Evolutionary conservation across 1,140 invertebrate genomes (phyloP), one percentile per base, ranked within the genome.

Genomic region (Lethrus apterus): DNA sequence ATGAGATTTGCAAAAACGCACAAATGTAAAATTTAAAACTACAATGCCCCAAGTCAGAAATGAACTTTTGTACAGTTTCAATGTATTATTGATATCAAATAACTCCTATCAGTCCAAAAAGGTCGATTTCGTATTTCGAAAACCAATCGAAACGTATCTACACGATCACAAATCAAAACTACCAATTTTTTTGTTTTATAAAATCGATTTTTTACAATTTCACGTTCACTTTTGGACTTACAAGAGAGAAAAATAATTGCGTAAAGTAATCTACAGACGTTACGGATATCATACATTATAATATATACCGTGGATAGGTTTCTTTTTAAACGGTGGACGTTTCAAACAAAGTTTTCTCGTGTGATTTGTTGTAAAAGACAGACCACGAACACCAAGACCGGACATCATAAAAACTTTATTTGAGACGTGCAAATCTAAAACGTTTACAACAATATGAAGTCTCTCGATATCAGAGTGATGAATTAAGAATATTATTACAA

Each of bases 271-370:
- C 44, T 52, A 52, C 54, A 56, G 54, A 56, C 51, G 54, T 53
- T 56, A 56, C 51, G 44, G 47, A 48, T 48, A 53, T 56, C n/a
- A n/a, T 52, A 56, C 47, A 52, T 52, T 52, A 55, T 44, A 55
- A 55, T 55, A 51, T 55, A 51, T 46, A 48, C 47, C 36, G 40
- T 47, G 40, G 34, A 38, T 21, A 38, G 19, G 35, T 11, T 14
- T 14, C 24, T 38, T n/a, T 30, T 44, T 9, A 9, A 44, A 20
- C 31, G n/a, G 17, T 13, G 24, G 21, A 42, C 26, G 29, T 31
- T 18, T 7, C 29, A 31, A 44, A 44, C 33, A 31, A 21, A 33
- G 5, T 24, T 31, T 14, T 29, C 19, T 20, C 2, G 3, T 9
- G 10, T 5, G 23, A 3, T 8, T 2, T n/a, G n/a, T n/a, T n/a